These are phyloP conservation scores for Ctenopoma kingsleyae DNA, from an alignment of 2,797 vertebrate species.

Conservation along the genomic window DNA sequence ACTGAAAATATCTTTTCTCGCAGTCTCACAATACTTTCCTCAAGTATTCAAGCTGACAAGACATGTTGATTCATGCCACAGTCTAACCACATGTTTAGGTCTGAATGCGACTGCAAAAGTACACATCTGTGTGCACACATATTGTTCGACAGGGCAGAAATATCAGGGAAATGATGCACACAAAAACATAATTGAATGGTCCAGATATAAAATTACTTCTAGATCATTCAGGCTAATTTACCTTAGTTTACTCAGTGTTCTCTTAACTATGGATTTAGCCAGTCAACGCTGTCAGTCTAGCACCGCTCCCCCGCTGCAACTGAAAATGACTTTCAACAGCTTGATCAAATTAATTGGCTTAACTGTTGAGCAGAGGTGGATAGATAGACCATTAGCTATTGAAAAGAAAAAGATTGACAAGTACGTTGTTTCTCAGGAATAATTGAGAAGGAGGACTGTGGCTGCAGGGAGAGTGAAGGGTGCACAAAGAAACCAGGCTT, in stretches of 20 bases:
- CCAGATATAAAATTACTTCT: constrained; percentile 72
- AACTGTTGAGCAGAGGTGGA: constrained; percentile 68
- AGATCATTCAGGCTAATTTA: constrained; percentile 72
- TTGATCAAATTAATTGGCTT: constrained; percentile 82
- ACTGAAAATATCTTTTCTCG: background rate
- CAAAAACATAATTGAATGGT: constrained; percentile 65
- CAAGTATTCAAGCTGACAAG: background rate
- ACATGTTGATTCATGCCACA: constrained; percentile 13
- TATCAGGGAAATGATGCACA: constrained; percentile 49
- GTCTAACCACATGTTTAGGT: background rate
- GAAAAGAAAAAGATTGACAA: constrained; percentile 80
- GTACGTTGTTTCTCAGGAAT: constrained; percentile 65
- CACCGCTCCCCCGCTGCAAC: constrained; percentile 45
- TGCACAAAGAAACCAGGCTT: constrained; percentile 65
- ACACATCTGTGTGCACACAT: background rate
- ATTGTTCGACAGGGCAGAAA: constrained; percentile 28
- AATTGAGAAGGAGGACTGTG: constrained; percentile 64
- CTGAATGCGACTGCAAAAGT: background rate
- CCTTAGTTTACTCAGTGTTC: constrained; percentile 46
- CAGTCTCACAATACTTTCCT: background rate
- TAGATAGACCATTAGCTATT: constrained; percentile 77
- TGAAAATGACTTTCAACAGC: constrained; percentile 74
- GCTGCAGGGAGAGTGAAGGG: constrained; percentile 55
- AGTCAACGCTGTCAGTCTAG: constrained; percentile 61
- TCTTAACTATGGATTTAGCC: constrained; percentile 62